Conservation (phyloP, 92 coral and sea anemone species). For the Anthopleura xanthogrammica region DNA sequence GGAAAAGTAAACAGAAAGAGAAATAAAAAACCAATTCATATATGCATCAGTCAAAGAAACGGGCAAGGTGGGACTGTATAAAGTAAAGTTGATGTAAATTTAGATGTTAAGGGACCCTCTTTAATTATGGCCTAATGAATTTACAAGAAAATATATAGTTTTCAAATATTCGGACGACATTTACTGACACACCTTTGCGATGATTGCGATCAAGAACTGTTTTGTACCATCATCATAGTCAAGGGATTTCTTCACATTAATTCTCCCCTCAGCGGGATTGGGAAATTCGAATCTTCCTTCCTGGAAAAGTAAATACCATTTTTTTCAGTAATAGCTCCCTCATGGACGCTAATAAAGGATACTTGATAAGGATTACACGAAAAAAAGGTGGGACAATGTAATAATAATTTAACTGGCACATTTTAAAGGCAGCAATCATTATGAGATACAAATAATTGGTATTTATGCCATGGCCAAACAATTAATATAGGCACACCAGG, state of each 20-base stretch:
- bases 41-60: neutral
- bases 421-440: too few species aligned
- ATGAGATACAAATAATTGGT: too few species aligned
- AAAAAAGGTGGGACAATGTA: too few species aligned
- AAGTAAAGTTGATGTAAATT: neutral
- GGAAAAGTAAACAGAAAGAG: neutral
- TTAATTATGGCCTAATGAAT: too few species aligned
- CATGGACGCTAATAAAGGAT: neutral
- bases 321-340: neutral
- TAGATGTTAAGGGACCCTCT: too few species aligned
- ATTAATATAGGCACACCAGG: too few species aligned
- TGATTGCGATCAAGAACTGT: conserved; percentile 25
- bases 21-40: neutral
- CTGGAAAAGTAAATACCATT: neutral
- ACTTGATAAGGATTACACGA: too few species aligned
- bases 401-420: too few species aligned
- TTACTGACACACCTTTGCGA: conserved; percentile 47
- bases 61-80: too few species aligned
- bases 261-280: neutral
- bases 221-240: conserved; percentile 32
- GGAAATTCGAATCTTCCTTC: conserved; percentile 12
- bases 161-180: too few species aligned
- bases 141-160: too few species aligned
- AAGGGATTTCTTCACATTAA: conserved; percentile 22
- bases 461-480: too few species aligned